A percentile compares a stretch with the other conserved stretches of the same genome.
phyloP scores from a whole-genome alignment of 2,888 invertebrate genomes.

The Anagyrus pseudococci region DNA sequence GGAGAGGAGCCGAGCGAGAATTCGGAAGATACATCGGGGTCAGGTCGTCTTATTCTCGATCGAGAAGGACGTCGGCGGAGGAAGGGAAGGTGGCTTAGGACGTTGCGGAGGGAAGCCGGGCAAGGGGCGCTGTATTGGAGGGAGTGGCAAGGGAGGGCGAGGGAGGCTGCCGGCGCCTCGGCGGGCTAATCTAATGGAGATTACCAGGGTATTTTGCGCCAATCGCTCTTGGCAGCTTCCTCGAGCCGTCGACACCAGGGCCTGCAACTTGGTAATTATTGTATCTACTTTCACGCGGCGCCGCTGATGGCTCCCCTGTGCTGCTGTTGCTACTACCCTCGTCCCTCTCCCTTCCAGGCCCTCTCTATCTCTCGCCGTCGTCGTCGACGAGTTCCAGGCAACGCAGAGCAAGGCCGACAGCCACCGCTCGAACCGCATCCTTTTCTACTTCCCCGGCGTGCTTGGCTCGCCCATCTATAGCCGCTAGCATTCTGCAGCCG shows the following conservation, averaged over 20 bases:
- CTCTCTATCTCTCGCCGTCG: neutral
- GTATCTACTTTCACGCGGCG: constrained; percentile 44
- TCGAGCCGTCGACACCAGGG: constrained; percentile 31
- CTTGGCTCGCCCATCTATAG: no score
- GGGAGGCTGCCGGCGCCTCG: constrained; percentile 7
- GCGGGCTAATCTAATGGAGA: constrained; percentile 41
- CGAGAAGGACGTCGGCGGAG: neutral
- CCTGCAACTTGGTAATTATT: constrained; percentile 52
- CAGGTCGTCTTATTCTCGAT: constrained; percentile 2
- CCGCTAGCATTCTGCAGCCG: no score
- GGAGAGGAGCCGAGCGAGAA: neutral
- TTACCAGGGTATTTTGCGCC: constrained; percentile 40
- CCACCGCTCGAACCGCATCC: constrained; percentile 2
- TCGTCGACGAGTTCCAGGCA: no score
- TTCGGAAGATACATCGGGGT: constrained; percentile 14
- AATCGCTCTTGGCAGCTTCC: constrained; percentile 44
- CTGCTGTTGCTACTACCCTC: neutral
- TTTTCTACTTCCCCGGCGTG: neutral
- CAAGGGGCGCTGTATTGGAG: no score
- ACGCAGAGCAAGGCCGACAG: no score
- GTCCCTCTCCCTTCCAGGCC: neutral
- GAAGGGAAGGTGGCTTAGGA: no score
- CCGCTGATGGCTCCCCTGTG: constrained; percentile 22
- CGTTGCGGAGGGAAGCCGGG: no score
- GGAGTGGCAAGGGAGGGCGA: neutral